Evolutionary conservation across 2,888 invertebrate species (phyloP).

Genomic region (Eupithecia inturbata): DNA sequence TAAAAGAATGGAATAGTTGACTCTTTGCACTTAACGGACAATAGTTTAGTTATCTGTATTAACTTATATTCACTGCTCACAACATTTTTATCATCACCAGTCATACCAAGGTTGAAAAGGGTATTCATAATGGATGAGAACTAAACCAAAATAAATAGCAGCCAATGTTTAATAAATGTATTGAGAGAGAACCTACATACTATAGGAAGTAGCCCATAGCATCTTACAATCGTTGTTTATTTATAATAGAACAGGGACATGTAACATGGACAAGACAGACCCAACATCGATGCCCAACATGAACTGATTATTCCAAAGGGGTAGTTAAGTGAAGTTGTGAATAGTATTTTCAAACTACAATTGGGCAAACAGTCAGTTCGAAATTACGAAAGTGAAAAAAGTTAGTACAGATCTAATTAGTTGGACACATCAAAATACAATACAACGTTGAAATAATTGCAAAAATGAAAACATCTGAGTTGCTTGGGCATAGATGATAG

Average conservation of each 20-base stretch:
- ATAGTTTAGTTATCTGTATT: background rate
- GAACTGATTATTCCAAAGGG: background rate
- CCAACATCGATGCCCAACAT: background rate
- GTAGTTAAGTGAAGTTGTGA: background rate
- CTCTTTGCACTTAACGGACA: background rate
- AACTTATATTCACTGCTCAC: background rate
- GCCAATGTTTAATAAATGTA: background rate
- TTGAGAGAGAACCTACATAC: background rate
- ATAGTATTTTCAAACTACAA: background rate
- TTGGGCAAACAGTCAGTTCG: background rate
- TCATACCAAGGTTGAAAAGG: background rate
- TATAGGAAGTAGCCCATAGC: background rate
- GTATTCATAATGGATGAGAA: background rate
- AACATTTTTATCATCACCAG: background rate
- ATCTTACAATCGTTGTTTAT: background rate
- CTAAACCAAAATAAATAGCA: background rate
- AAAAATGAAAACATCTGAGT: conserved; percentile 1
- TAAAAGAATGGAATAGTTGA: background rate
- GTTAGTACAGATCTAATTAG: background rate
- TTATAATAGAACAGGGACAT: background rate
- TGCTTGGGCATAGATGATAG: background rate
- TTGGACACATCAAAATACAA: background rate
- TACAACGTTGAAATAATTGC: background rate
- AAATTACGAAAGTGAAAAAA: background rate
- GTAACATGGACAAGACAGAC: background rate